These are phyloP conservation scores for Poecilia velifera DNA, from an alignment of 2,797 vertebrate genomes.

Conservation along the genomic window DNA sequence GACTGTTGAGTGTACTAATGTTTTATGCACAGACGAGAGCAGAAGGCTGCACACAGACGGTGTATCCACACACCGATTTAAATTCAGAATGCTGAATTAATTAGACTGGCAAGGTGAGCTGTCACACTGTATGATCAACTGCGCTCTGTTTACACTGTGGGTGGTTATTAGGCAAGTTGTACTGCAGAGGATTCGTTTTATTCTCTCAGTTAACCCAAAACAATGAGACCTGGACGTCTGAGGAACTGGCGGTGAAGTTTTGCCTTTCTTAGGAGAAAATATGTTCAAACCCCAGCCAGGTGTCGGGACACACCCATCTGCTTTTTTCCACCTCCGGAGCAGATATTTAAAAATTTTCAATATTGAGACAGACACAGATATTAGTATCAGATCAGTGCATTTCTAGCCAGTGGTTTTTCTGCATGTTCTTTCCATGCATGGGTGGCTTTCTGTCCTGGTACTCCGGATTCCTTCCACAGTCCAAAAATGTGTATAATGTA, in stretches of 20 bases:
- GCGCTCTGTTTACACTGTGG: not conserved
- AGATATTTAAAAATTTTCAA: too few relatives aligned
- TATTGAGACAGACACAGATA: too few relatives aligned
- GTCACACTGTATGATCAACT: not conserved
- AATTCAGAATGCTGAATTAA: not conserved
- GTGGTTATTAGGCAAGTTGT: too few relatives aligned
- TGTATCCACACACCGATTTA: not conserved
- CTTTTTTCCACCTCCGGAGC: too few relatives aligned
- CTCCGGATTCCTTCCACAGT: not conserved
- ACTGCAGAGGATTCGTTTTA: not conserved
- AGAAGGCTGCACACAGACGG: slow-evolving; percentile 52
- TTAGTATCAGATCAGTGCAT: too few relatives aligned
- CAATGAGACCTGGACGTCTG: not conserved
- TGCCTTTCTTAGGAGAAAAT: too few relatives aligned
- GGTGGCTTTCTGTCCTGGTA: too few relatives aligned
- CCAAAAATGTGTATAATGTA: not conserved
- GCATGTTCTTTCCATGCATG: not conserved
- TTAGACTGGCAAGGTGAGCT: not conserved
- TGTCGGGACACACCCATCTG: too few relatives aligned
- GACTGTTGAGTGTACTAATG: slow-evolving; percentile 66
- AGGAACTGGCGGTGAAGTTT: too few relatives aligned
- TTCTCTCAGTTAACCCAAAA: not conserved
- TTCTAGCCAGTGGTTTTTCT: not conserved
- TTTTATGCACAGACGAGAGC: slow-evolving; percentile 52
- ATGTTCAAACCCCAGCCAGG: not conserved